Conservation (phyloP, 37 sponge, comb jelly and placozoan species). For the Geodia barretti region DNA sequence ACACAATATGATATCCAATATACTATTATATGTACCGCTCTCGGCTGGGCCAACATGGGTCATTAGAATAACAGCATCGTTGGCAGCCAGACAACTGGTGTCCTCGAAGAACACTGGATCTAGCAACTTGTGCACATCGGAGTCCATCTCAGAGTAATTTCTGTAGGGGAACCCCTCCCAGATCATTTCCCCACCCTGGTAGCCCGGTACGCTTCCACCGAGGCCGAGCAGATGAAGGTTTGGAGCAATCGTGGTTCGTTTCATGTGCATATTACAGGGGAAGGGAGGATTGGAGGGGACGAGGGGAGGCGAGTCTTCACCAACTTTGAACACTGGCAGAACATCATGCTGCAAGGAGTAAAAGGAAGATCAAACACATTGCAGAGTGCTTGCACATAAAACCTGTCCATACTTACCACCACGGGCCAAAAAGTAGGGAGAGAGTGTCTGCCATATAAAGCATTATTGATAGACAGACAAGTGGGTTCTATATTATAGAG, state of each 20-base stretch:
- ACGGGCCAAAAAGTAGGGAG: too few relatives aligned
- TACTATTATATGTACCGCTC: constrained; percentile 20
- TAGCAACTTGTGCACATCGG: constrained; percentile 46
- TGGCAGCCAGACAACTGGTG: not conserved
- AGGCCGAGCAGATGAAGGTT: constrained; percentile 68
- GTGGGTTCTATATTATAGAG: not conserved
- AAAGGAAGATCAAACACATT: too few relatives aligned
- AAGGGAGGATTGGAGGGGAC: not conserved
- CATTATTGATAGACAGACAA: too few relatives aligned
- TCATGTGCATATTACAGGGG: constrained; percentile 78
- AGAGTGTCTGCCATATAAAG: too few relatives aligned
- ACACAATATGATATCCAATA: not conserved
- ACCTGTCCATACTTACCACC: too few relatives aligned
- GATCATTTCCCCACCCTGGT: constrained; percentile 48
- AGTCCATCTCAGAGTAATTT: constrained; percentile 43
- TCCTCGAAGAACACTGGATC: constrained; percentile 35
- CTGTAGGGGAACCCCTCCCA: constrained; percentile 81
- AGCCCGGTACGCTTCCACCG: constrained; percentile 86
- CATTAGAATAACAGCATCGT: constrained; percentile 82
- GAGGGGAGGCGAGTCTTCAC: not conserved
- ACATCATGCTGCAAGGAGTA: constrained; percentile 62
- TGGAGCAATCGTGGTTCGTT: constrained; percentile 43
- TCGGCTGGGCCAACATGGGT: constrained; percentile 81
- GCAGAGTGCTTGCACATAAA: too few relatives aligned
- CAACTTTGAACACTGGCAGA: constrained; percentile 26